phyloP scores from a whole-genome alignment of 1,140 invertebrate genomes.

The Meloidogyne floridensis region DNA sequence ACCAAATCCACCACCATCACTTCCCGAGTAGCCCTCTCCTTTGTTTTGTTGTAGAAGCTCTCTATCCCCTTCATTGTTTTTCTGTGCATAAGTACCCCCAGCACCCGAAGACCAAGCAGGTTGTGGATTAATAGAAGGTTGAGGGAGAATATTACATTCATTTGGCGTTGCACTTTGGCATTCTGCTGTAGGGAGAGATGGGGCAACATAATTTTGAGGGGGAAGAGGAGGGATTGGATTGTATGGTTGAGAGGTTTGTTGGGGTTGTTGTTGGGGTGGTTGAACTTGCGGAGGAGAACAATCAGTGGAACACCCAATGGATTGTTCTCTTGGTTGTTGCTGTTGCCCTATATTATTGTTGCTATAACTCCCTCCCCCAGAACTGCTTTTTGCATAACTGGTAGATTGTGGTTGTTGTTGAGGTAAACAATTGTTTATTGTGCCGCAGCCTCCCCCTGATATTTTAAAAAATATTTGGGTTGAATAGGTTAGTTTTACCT shows the following conservation, averaged over 20 bases:
- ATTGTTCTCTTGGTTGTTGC: no score
- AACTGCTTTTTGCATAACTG: not conserved
- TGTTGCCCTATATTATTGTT: not conserved
- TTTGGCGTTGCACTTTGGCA: conserved; percentile 3
- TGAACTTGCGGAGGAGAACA: not conserved
- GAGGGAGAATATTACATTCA: conserved; percentile 1
- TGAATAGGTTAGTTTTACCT: not conserved
- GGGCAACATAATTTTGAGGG: not conserved
- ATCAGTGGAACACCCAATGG: not conserved
- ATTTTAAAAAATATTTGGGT: not conserved
- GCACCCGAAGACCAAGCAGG: not conserved
- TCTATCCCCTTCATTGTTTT: conserved; percentile 2
- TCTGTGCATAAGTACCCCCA: not conserved
- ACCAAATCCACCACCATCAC: not conserved
- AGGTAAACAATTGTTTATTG: not conserved
- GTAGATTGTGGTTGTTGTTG: not conserved
- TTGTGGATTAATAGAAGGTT: not conserved
- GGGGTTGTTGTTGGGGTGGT: not conserved
- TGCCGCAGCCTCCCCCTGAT: not conserved
- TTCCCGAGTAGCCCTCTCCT: not conserved
- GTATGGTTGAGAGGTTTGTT: not conserved
- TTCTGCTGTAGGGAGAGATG: not conserved
- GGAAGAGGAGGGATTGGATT: not conserved
- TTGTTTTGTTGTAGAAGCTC: not conserved
- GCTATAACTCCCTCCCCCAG: not conserved